A percentile compares a stretch with the other conserved stretches of the same genome.
phyloP scores from a whole-genome alignment of 1,140 invertebrate species.

The Oreohelix idahoensis region DNA sequence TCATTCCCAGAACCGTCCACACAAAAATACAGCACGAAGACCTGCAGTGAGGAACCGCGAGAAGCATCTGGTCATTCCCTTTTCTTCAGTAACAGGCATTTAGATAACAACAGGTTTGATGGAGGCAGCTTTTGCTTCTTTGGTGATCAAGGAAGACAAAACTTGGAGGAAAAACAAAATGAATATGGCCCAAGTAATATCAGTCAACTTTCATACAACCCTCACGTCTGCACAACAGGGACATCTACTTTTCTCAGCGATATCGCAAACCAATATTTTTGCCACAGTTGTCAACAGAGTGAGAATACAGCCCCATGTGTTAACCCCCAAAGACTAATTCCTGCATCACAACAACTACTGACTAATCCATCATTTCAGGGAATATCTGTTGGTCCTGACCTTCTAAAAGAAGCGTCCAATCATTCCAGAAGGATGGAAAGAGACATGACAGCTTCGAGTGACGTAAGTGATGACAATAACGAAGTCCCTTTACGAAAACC shows the following conservation, averaged over 20 bases:
- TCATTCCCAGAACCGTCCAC: neutral
- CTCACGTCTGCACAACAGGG: neutral
- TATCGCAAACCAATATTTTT: neutral
- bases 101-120: neutral
- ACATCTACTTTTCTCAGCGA: neutral
- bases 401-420: conserved; percentile 23
- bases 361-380: neutral
- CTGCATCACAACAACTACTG: neutral
- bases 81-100: neutral
- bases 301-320: neutral
- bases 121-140: neutral
- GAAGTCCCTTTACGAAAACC: conserved; percentile 27
- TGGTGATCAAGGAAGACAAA: neutral
- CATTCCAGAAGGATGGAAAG: neutral
- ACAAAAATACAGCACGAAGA: neutral
- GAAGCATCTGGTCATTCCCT: neutral
- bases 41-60: neutral
- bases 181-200: neutral
- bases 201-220: neutral
- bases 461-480: neutral
- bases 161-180: neutral
- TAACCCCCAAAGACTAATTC: neutral
- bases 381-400: neutral
- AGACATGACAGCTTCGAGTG: neutral
- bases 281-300: neutral